Conservation (phyloP, 1,140 invertebrate genomes). For the Cotesia typhae region DNA sequence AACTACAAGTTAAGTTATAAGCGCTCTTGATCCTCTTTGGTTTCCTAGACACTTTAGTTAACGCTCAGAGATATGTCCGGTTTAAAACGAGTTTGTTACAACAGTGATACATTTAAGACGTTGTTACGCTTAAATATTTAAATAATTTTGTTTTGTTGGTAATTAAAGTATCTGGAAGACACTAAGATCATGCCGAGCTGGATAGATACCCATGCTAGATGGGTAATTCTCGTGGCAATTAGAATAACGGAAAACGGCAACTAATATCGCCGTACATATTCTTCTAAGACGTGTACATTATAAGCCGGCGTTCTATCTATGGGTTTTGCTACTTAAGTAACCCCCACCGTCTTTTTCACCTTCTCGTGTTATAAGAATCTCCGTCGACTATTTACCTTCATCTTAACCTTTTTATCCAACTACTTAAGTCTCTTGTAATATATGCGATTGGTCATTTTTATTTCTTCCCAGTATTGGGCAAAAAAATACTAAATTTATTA, state of each 20-base stretch:
- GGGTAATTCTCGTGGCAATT: slow-evolving; percentile 42
- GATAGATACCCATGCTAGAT: slow-evolving; percentile 29
- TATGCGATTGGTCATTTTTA: no score
- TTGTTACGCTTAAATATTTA: no score
- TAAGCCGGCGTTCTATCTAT: slow-evolving; percentile 10
- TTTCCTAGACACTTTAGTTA: no score
- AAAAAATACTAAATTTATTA: no score
- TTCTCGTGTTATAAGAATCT: background rate
- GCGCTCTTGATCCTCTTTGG: background rate
- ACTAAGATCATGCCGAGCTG: background rate
- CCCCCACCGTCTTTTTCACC: background rate
- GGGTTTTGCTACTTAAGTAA: slow-evolving; percentile 12
- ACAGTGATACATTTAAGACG: no score
- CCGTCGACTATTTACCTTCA: background rate
- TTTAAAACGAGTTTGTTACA: no score
- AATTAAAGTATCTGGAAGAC: background rate
- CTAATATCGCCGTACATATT: slow-evolving; percentile 38
- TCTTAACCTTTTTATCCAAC: no score
- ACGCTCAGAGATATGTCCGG: no score
- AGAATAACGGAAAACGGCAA: slow-evolving; percentile 40
- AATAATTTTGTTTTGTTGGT: no score
- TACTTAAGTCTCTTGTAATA: no score
- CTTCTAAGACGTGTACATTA: slow-evolving; percentile 27
- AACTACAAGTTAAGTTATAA: background rate
- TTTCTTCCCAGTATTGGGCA: no score